Conservation (phyloP, 2,888 invertebrate genomes). For the Ophion slaviceki region DNA sequence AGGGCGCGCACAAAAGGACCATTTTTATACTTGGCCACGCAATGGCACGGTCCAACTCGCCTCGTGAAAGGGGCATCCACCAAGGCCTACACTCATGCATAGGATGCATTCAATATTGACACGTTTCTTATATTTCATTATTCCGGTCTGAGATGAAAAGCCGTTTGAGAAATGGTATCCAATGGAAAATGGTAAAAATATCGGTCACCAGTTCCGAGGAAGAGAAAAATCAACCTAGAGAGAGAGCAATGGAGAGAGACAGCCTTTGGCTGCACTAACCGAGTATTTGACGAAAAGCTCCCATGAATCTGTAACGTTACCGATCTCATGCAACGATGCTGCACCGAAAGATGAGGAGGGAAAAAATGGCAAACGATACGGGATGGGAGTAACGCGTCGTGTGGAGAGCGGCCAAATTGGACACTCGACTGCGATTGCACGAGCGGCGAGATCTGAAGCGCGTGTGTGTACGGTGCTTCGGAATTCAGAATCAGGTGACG, state of each 20-base stretch:
- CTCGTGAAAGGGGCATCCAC: slow-evolving; percentile 4
- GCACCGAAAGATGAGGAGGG: not conserved
- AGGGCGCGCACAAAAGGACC: not conserved
- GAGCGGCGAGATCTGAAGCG: slow-evolving; percentile 28
- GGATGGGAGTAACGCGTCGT: slow-evolving; percentile 2
- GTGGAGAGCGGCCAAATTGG: slow-evolving; percentile 22
- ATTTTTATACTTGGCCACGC: not conserved
- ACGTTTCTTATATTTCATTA: slow-evolving; percentile 46
- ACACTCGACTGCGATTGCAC: slow-evolving; percentile 20
- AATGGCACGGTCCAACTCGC: not conserved
- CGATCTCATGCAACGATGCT: not conserved
- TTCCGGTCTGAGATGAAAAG: slow-evolving; percentile 1
- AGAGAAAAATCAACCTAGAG: slow-evolving; percentile 18
- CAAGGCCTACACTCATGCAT: not conserved
- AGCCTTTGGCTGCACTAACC: slow-evolving; percentile 35
- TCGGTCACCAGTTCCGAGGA: slow-evolving; percentile 13
- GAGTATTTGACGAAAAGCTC: slow-evolving; percentile 35
- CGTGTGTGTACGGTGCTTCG: not conserved
- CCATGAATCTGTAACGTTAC: slow-evolving; percentile 22
- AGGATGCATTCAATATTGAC: slow-evolving; percentile 33
- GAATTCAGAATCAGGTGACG: slow-evolving; percentile 8
- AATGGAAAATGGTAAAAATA: slow-evolving; percentile 47
- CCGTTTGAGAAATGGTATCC: slow-evolving; percentile 39
- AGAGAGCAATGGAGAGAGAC: slow-evolving; percentile 3
- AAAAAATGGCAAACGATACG: slow-evolving; percentile 9